Evolutionary conservation across 2,113 vertebrate genomes (phyloP), one percentile per base, ranked within the genome.

Genomic region (Peromyscus maniculatus): DNA sequence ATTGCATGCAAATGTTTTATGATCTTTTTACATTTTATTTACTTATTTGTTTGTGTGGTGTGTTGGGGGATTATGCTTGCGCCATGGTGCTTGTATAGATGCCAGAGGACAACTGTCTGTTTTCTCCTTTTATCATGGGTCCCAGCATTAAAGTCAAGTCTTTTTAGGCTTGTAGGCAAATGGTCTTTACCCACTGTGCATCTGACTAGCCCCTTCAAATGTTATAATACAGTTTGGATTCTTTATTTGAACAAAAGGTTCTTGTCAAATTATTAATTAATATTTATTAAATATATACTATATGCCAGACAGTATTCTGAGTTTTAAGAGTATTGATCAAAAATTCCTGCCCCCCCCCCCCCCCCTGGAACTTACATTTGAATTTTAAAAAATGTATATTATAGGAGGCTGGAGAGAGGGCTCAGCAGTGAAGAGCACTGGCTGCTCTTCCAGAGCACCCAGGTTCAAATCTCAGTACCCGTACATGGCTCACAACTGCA

Each of bases 361-460:
- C 10, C 10, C 43, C 43, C 10, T 7, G 22, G 87, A 89, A 49
- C 94, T 97, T 84, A 64, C 31, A 93, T 88, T 97, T n/a, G 91
- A 43, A 7, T 87, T 94, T 52, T 80, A 28, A 69, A 66, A 57
- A 91, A 89, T 59, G 16, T 52, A 31, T 22, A 52, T 89, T 46
- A 92, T 49, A 59, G 82, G 82, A 84, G 15, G 8, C 13, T 64
- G 59, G n/a, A 28, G 59, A 46, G 59, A 64, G 59, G 82, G 22
- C 26, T 84, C 59, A 31, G 82, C 82, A 19, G 82, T n/a, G 21
- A 24, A 15, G 13, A 62, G 2, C 36, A 28, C 36, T 59, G 80
- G 21, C 80, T 62, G 36, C 36, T 62, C 57, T 62, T 16, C 22
- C 13, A 39, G 80, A 22, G 59, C n/a, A 84, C 59, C n/a, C 15